phyloP scores from a whole-genome alignment of 2,888 invertebrate genomes.

The Gortyna flavago region DNA sequence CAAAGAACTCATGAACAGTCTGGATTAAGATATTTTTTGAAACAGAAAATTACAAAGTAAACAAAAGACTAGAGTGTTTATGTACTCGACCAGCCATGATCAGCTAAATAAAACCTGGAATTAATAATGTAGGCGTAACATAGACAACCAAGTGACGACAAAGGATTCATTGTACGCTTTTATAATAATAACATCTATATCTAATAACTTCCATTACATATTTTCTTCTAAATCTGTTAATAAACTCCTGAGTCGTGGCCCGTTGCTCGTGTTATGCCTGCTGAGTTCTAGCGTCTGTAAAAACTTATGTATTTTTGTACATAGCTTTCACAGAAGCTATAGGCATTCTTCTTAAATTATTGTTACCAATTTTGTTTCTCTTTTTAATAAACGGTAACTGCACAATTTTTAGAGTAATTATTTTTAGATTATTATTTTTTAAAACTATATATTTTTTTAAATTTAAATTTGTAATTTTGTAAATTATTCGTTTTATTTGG shows the following conservation, averaged over 20 bases:
- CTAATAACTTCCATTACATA: conserved; percentile 30
- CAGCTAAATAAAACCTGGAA: conserved; percentile 48
- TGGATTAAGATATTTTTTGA: background rate
- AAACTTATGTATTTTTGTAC: conserved; percentile 56
- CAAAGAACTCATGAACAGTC: background rate
- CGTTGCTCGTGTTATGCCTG: conserved; percentile 59
- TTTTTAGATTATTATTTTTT: conserved; percentile 7
- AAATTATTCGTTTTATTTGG: background rate
- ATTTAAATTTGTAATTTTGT: background rate
- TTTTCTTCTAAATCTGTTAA: conserved; percentile 26
- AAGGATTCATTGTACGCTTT: conserved; percentile 30
- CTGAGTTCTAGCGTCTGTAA: conserved; percentile 35
- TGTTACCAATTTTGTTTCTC: conserved; percentile 32
- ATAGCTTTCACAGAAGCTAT: conserved; percentile 50
- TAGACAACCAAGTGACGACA: conserved; percentile 41
- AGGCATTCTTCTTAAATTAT: conserved; percentile 24
- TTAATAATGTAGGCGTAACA: conserved; percentile 55
- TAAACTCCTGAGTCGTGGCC: conserved; percentile 38
- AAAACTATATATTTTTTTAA: background rate
- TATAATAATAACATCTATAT: conserved; percentile 38
- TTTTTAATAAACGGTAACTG: conserved; percentile 54
- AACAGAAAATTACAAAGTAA: background rate
- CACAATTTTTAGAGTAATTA: conserved; percentile 11
- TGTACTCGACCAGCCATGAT: conserved; percentile 20
- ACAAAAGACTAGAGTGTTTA: background rate